These are phyloP conservation scores for Rhaphigaster nebulosa DNA, from an alignment of 2,888 invertebrate genomes.

Conservation along the genomic window DNA sequence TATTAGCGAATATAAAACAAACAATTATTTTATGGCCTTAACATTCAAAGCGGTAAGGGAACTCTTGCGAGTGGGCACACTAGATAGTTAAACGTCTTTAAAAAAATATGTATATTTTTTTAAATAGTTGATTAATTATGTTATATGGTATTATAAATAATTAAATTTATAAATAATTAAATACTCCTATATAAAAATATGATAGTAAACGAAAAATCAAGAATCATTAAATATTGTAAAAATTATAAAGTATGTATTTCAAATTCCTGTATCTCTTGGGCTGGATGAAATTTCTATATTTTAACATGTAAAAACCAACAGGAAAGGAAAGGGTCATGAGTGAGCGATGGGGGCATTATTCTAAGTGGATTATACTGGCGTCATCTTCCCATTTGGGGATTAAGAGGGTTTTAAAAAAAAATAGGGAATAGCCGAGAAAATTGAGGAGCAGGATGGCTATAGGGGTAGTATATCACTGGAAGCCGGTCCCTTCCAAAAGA, in stretches of 20 bases:
- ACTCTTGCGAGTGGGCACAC: too few species aligned
- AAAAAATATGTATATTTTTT: too few species aligned
- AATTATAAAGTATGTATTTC: neutral
- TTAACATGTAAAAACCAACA: neutral
- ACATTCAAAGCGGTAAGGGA: too few species aligned
- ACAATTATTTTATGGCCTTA: too few species aligned
- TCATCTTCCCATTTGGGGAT: conserved; percentile 48
- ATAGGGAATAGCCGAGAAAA: conserved; percentile 7
- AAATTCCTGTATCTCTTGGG: neutral
- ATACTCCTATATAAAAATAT: too few species aligned
- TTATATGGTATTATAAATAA: too few species aligned
- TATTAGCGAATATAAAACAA: too few species aligned
- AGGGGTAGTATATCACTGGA: neutral
- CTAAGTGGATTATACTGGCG: conserved; percentile 33
- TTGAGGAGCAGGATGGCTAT: neutral
- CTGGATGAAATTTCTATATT: neutral
- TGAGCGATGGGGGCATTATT: conserved; percentile 48
- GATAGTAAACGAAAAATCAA: too few species aligned
- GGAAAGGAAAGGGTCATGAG: neutral
- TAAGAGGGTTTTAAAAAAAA: conserved; percentile 7
- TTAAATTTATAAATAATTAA: too few species aligned
- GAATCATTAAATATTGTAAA: too few species aligned
- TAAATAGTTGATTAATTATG: too few species aligned
- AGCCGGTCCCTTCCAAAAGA: neutral
- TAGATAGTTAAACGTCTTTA: too few species aligned